phyloP scores from a whole-genome alignment of 2,797 vertebrate genomes.

The Parauchenoglanis punctatus region DNA sequence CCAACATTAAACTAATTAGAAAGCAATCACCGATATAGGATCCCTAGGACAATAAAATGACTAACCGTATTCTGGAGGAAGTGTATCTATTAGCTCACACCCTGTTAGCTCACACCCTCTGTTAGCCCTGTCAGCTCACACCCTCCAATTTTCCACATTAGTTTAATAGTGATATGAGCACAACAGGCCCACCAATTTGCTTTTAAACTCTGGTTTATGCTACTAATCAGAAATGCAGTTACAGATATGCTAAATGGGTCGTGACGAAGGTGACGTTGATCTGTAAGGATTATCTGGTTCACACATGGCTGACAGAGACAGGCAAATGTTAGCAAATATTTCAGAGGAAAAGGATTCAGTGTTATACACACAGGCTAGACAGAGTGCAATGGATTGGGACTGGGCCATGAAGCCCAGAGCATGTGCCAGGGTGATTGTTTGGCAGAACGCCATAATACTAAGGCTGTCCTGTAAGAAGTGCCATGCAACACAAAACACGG shows the following conservation, averaged over 20 bases:
- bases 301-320: conserved; percentile 12
- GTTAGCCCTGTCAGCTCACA: neutral
- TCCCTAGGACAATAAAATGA: neutral
- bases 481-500: conserved; percentile 30
- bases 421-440: conserved; percentile 16
- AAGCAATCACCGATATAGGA: no score
- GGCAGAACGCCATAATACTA: conserved; percentile 2
- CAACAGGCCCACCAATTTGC: neutral
- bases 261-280: neutral
- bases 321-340: conserved; percentile 8
- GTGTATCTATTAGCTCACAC: neutral
- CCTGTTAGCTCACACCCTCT: neutral
- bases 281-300: neutral
- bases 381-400: conserved; percentile 32
- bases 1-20: neutral
- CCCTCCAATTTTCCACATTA: conserved; percentile 13
- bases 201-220: conserved; percentile 57
- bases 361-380: conserved; percentile 30
- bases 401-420: neutral
- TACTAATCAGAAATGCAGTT: conserved; percentile 67
- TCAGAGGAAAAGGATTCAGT: conserved; percentile 21
- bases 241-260: conserved; percentile 62
- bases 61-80: neutral
- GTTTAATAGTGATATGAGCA: neutral
- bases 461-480: conserved; percentile 14